A percentile compares a stretch with the other conserved stretches of the same genome.
phyloP scores from a whole-genome alignment of 2,113 vertebrate species.

The Uria lomvia region DNA sequence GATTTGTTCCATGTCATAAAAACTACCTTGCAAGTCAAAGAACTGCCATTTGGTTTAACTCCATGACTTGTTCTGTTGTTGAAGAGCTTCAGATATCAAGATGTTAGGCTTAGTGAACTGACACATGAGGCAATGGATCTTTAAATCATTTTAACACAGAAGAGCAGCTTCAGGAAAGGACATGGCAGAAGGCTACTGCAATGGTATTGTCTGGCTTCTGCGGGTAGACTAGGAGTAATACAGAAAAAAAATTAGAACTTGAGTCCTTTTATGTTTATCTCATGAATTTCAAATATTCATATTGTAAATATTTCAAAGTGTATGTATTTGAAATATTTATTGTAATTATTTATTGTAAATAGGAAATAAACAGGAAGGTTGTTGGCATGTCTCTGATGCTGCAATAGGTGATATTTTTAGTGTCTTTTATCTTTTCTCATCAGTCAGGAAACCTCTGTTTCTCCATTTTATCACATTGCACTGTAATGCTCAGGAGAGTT shows the following conservation, averaged over 20 bases:
- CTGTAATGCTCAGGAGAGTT: background rate
- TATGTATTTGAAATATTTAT: background rate
- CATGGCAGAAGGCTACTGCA: background rate
- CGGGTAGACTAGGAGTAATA: background rate
- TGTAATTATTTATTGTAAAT: background rate
- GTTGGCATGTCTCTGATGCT: background rate
- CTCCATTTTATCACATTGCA: background rate
- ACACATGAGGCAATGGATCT: background rate
- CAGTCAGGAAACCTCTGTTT: background rate
- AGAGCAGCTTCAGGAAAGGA: background rate
- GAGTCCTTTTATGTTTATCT: background rate
- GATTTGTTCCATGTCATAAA: background rate
- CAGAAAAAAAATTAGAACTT: background rate
- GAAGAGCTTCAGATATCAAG: background rate
- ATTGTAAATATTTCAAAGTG: background rate
- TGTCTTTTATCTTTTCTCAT: background rate
- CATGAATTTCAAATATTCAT: background rate
- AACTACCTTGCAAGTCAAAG: background rate
- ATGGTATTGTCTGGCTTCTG: background rate
- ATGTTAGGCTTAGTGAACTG: background rate
- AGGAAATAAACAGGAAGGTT: background rate
- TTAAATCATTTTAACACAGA: background rate
- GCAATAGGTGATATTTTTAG: background rate
- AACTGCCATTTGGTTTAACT: background rate
- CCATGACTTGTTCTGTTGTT: background rate